Conservation (phyloP, 2,797 vertebrate species). For the Helostoma temminkii region DNA sequence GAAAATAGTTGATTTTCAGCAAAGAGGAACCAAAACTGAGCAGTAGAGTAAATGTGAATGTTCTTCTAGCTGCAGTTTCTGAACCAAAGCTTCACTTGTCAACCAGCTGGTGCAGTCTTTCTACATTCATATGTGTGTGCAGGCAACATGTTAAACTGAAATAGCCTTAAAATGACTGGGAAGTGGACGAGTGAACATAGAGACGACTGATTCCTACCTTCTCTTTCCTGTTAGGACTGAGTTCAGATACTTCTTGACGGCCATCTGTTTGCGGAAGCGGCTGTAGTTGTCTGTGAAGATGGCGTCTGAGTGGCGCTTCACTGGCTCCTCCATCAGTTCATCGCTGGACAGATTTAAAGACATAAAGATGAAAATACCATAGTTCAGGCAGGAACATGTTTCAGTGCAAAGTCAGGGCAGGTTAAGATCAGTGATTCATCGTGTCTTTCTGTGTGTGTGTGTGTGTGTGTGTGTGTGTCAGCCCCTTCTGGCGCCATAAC, state of each 20-base stretch:
- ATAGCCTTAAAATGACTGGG: no score
- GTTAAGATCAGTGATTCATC: slow-evolving; percentile 19
- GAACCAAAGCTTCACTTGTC: no score
- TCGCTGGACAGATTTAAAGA: slow-evolving; percentile 67
- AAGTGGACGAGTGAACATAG: not conserved
- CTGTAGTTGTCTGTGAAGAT: slow-evolving; percentile 98
- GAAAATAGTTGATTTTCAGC: no score
- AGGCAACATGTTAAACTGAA: no score
- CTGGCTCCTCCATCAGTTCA: slow-evolving; percentile 88
- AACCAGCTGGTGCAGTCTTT: no score
- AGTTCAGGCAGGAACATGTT: slow-evolving; percentile 14
- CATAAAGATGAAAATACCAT: not conserved
- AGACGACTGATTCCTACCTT: slow-evolving; percentile 82
- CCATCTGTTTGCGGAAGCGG: slow-evolving; percentile 96
- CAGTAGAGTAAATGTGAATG: no score
- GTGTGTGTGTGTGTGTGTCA: not conserved
- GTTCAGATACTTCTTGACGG: slow-evolving; percentile 96
- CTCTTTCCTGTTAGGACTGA: slow-evolving; percentile 94
- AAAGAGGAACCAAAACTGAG: no score
- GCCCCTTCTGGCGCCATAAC: slow-evolving; percentile 28
- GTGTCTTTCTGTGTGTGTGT: no score
- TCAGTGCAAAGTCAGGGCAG: not conserved
- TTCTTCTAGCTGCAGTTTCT: no score
- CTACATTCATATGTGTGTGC: no score
- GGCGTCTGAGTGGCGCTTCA: slow-evolving; percentile 95